phyloP scores from a whole-genome alignment of 2,888 invertebrate species.

The Ceratothoa steindachneri region DNA sequence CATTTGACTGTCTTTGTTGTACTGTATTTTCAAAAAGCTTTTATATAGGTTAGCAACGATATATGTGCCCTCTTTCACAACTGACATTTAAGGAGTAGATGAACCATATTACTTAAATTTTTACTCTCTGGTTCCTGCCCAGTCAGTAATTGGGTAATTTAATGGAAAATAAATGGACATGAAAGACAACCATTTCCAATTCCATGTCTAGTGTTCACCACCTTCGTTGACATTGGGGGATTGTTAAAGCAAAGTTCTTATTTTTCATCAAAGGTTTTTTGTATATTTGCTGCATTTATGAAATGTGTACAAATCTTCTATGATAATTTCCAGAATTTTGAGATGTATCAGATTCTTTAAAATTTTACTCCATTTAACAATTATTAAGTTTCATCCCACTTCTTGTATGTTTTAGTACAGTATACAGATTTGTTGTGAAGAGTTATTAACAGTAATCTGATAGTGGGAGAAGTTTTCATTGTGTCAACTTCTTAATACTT shows the following conservation, averaged over 20 bases:
- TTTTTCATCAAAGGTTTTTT: neutral
- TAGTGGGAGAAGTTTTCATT: neutral
- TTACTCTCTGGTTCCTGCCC: neutral
- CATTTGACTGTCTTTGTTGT: constrained; percentile 4
- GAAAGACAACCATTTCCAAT: no score
- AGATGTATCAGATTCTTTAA: neutral
- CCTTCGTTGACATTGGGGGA: neutral
- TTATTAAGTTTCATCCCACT: neutral
- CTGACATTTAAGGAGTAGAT: constrained; percentile 7
- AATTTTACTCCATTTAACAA: neutral
- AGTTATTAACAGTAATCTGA: no score
- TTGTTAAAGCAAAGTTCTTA: neutral
- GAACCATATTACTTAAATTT: neutral
- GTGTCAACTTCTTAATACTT: neutral
- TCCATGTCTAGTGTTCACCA: neutral
- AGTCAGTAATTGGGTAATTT: neutral
- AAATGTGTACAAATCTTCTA: neutral
- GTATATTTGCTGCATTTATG: neutral
- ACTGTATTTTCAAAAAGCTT: neutral
- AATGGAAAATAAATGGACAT: neutral
- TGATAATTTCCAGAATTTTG: neutral
- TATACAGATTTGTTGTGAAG: neutral
- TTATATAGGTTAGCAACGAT: constrained; percentile 1
- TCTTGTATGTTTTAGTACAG: neutral
- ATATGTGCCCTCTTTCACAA: constrained; percentile 2